These are phyloP conservation scores for Pristionchus arcanus DNA, from an alignment of 2,888 invertebrate genomes.

Conservation along the genomic window DNA sequence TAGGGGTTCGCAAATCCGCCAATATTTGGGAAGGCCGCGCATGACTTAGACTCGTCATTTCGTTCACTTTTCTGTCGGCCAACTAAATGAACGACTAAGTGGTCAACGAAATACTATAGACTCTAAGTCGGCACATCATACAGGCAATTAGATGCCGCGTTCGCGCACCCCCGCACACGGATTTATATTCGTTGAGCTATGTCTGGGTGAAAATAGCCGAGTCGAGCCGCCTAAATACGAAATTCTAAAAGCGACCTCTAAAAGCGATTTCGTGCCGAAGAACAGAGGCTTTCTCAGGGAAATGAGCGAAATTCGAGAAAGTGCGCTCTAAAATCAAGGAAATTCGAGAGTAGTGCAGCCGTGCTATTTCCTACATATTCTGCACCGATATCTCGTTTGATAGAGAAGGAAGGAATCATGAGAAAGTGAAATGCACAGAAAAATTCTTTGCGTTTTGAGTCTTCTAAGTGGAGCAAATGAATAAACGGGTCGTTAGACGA, in stretches of 20 bases:
- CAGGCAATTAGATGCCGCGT: background rate
- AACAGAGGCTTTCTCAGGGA: background rate
- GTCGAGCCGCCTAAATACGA: background rate
- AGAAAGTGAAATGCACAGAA: background rate
- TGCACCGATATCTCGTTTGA: too few relatives aligned
- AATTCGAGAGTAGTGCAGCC: too few relatives aligned
- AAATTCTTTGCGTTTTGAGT: too few relatives aligned
- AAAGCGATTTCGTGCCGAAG: background rate
- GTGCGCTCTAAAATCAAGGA: background rate
- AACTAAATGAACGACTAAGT: background rate
- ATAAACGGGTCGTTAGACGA: too few relatives aligned
- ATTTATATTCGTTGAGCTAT: background rate
- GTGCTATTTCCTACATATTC: background rate
- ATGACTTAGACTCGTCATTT: too few relatives aligned
- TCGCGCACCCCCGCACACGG: background rate
- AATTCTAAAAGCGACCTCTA: background rate
- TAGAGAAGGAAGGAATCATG: background rate
- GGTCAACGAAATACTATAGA: too few relatives aligned
- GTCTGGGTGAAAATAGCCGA: background rate
- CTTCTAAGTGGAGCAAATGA: too few relatives aligned
- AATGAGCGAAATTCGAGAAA: background rate
- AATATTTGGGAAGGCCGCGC: too few relatives aligned
- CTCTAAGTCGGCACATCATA: background rate
- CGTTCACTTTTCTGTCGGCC: too few relatives aligned
- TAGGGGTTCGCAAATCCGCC: too few relatives aligned